Evolutionary conservation across 2,888 invertebrate species (phyloP), one percentile per base, ranked within the genome.

Genomic region (Cistogaster globosa): DNA sequence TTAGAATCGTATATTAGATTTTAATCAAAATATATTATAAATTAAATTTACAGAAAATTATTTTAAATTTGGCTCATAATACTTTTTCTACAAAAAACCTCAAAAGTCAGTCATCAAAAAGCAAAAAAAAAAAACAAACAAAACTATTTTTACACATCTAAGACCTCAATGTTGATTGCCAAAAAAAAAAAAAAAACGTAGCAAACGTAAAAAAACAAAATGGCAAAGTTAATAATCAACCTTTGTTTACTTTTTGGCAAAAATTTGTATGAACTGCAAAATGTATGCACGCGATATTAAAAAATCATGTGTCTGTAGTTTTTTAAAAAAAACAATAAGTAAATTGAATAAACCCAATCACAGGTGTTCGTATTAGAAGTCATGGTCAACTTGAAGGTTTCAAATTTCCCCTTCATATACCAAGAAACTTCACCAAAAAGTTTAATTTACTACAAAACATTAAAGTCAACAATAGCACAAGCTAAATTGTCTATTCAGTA

Each of bases 381-480:
- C 87, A 87, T 74, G 87, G 86, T 74, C 87, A 86, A 86, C 85
- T 85, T 85, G 55, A 74, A 69, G 65, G 58, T 60, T 45, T 77
- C n/a, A 22, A 1, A 38, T 77, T 57, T 67, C 68, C 67, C 45
- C 62, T 51, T 74, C 42, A 74, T 75, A 68, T 68, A 51, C 36
- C 55, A 71, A 55, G 22, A 80, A 84, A 69, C 53, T 14, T 53
- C 57, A 48, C 26, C 57, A 26, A 60, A 58, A 62, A 58, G 20
- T 45, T 74, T 36, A 18, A 38, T 62, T 68, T 36, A 26, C 45
- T 74, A 45, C 60, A 68, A 62, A 55, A 71, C 16, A 18, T 18
- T 18, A 68, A 42, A 11, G 60, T 14, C 51, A 67, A 51, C 67
- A 68, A 77, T 77, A 48, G 51, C 22, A 67, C 51, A 58, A 5